These are phyloP conservation scores for Nematostella vectensis DNA, from an alignment of 92 coral and sea anemone species.

Conservation along the genomic window DNA sequence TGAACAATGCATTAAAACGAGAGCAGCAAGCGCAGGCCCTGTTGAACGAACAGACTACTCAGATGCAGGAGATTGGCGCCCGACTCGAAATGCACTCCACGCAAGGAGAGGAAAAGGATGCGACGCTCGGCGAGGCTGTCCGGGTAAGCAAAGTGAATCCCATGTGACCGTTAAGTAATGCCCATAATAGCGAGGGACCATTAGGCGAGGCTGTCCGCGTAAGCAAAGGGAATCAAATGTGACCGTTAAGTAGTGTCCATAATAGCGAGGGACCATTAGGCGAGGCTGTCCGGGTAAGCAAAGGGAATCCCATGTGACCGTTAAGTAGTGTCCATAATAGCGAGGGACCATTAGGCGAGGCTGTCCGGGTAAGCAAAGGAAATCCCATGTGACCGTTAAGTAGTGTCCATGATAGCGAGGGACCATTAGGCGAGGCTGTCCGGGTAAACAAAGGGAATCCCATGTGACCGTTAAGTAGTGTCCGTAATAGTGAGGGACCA, in stretches of 20 bases:
- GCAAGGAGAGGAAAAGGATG: slow-evolving; percentile 88
- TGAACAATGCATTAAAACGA: slow-evolving; percentile 85
- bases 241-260: no score
- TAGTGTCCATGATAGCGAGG: no score
- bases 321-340: not conserved
- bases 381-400: no score
- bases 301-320: not conserved
- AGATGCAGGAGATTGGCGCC: slow-evolving; percentile 95
- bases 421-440: slow-evolving; percentile 83
- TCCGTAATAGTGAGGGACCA: not conserved
- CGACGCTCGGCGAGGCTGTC: slow-evolving; percentile 88
- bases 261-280: slow-evolving; percentile 87
- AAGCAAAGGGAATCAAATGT: no score
- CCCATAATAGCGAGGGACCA: not conserved
- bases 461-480: not conserved
- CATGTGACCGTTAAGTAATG: not conserved
- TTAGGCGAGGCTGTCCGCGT: no score
- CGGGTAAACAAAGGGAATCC: slow-evolving; percentile 40
- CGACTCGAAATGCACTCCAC: slow-evolving; percentile 68
- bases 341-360: no score
- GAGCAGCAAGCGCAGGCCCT: slow-evolving; percentile 96
- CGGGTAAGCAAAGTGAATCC: slow-evolving; percentile 40
- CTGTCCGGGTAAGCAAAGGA: no score
- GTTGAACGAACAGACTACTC: slow-evolving; percentile 88
- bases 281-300: slow-evolving; percentile 79